phyloP scores from a whole-genome alignment of 1,140 invertebrate genomes.

The Drosophila elegans region DNA sequence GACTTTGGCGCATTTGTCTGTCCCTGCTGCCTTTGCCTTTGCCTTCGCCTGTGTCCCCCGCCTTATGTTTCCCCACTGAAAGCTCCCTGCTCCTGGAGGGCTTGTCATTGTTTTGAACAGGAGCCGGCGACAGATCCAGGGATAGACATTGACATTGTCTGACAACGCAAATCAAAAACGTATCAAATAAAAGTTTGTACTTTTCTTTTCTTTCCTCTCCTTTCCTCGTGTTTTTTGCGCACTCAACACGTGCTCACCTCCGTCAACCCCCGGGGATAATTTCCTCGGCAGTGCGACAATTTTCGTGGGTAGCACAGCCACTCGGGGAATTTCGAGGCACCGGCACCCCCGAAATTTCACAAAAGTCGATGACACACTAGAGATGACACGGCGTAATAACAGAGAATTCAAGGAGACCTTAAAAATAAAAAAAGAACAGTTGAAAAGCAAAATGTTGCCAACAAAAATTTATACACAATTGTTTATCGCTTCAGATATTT shows the following conservation, averaged over 20 bases:
- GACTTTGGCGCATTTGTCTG: conserved; percentile 66
- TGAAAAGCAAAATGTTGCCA: conserved; percentile 9
- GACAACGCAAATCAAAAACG: conserved; percentile 78
- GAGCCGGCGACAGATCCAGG: conserved; percentile 28
- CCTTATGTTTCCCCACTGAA: conserved; percentile 1
- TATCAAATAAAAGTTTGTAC: conserved; percentile 79
- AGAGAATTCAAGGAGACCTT: conserved; percentile 8
- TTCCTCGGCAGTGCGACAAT: conserved; percentile 56
- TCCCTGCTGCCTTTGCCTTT: neutral
- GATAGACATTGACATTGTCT: conserved; percentile 69
- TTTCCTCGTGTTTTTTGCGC: conserved; percentile 39
- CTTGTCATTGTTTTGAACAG: conserved; percentile 48
- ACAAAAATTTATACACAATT: too few relatives aligned
- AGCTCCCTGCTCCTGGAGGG: conserved; percentile 51
- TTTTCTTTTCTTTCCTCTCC: conserved; percentile 24
- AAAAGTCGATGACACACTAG: conserved; percentile 37
- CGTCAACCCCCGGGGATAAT: conserved; percentile 16
- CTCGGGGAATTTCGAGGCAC: conserved; percentile 50
- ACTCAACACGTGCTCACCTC: conserved; percentile 72
- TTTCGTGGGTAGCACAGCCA: conserved; percentile 49
- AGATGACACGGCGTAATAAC: conserved; percentile 49
- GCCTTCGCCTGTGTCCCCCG: conserved; percentile 25
- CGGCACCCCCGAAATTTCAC: conserved; percentile 9
- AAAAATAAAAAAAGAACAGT: neutral
- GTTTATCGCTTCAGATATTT: neutral